phyloP scores from a whole-genome alignment of 2,888 invertebrate genomes.

The Drosophila cognata region DNA sequence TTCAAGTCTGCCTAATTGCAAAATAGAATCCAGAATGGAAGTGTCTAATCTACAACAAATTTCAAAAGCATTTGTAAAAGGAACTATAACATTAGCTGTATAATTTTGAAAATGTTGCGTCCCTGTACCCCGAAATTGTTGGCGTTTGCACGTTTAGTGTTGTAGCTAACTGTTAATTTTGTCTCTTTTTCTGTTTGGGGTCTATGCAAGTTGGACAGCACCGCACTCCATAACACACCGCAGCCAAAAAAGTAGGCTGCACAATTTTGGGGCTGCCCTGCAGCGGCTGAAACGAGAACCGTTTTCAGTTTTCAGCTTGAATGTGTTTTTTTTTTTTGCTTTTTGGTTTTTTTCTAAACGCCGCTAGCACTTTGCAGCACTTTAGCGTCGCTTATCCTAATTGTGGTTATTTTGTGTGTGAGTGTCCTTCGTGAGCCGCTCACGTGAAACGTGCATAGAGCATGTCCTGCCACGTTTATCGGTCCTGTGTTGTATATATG shows the following conservation, averaged over 20 bases:
- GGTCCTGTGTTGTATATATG: slow-evolving; percentile 31
- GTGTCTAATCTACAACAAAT: not conserved
- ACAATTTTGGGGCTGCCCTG: slow-evolving; percentile 54
- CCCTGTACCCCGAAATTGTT: slow-evolving; percentile 38
- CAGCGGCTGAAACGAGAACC: slow-evolving; percentile 39
- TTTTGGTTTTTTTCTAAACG: slow-evolving; percentile 45
- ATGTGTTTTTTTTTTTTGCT: slow-evolving; percentile 29
- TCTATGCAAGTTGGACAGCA: slow-evolving; percentile 40
- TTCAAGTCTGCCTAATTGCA: not conserved
- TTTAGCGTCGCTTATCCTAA: slow-evolving; percentile 75
- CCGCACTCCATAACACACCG: too few relatives aligned
- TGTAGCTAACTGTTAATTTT: slow-evolving; percentile 64
- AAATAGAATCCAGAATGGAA: not conserved
- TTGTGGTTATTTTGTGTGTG: slow-evolving; percentile 69
- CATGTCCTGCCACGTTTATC: slow-evolving; percentile 60
- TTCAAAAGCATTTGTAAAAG: not conserved
- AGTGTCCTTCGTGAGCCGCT: slow-evolving; percentile 58
- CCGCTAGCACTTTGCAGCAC: slow-evolving; percentile 64
- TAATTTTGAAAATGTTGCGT: slow-evolving; percentile 6
- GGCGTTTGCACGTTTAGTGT: slow-evolving; percentile 59
- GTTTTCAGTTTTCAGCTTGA: slow-evolving; percentile 51
- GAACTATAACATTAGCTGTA: slow-evolving; percentile 9
- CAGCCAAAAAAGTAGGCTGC: slow-evolving; percentile 56
- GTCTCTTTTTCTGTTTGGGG: slow-evolving; percentile 36
- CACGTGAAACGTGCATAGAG: slow-evolving; percentile 66